Evolutionary conservation across 2,113 vertebrate genomes (phyloP), one percentile per base, ranked within the genome.

Genomic region (Struthio camelus): DNA sequence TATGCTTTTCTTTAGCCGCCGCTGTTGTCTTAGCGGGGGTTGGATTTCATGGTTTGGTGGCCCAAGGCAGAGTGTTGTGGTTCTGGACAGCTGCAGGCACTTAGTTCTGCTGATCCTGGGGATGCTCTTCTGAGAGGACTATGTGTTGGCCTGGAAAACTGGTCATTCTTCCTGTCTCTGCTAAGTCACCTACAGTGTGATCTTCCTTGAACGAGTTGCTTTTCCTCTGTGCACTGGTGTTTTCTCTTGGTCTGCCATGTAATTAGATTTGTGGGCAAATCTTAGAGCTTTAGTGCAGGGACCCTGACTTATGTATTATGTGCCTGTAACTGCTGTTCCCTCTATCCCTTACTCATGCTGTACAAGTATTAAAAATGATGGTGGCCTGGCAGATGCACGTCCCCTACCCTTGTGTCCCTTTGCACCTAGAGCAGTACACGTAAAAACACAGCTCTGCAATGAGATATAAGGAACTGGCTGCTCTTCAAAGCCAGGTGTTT

Each of bases 331-430:
- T 64, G 48, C 53, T 50, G 38, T 61, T 62, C 30, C 46, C 56
- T 34, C 51, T 3, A 1, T 38, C 38, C 14, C 50, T 48, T 38
- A 1, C 22, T 53, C 0, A 0, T 9, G 27, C 46, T 62, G 23
- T 8, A 3, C 12, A 19, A 28, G 24, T 59, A 6, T 69, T 42
- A 13, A 28, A 34, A 28, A 2, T 2, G 2, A 71, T 9, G n/a
- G 32, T 59, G 38, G 28, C 8, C 32, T 72, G 5, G 2, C 36
- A 38, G 51, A 2, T 9, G 54, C n/a, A 11, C 59, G 17, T 75
- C 36, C 28, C 42, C 28, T 65, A 5, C 46, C 42, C 32, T 85
- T 42, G 71, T 84, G 24, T 40, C 24, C n/a, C n/a, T 85, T 44
- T 20, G 46, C 7, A 0, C 19, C 10, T 30, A 14, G 40, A 14